Percentiles rank a stretch among this genome's conserved stretches.
Conservation (phyloP, 2,888 invertebrate species). For the Chrysopilus asiliformis region DNA sequence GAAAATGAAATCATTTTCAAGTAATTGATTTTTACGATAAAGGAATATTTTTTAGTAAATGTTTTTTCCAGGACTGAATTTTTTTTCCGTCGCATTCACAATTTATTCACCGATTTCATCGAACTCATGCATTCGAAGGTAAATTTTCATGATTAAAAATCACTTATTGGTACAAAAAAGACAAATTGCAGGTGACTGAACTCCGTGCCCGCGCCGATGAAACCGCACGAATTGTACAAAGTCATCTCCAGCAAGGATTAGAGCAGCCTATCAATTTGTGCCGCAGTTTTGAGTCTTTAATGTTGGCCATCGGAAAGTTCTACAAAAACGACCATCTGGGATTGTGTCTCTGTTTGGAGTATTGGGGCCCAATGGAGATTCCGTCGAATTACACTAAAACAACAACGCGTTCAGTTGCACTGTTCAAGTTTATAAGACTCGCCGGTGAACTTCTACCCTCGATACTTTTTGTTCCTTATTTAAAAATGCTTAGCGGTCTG, state of each 20-base stretch:
- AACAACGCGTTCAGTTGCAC: slow-evolving; percentile 55
- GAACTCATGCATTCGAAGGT: slow-evolving; percentile 83
- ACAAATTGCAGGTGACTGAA: slow-evolving; percentile 45
- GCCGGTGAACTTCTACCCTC: slow-evolving; percentile 78
- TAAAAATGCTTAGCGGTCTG: slow-evolving; percentile 73
- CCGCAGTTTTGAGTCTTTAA: slow-evolving; percentile 70
- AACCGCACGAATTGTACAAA: slow-evolving; percentile 62
- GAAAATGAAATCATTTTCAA: slow-evolving; percentile 53
- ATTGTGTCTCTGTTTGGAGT: slow-evolving; percentile 60
- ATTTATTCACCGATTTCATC: slow-evolving; percentile 81
- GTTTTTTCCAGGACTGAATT: slow-evolving; percentile 48
- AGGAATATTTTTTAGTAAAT: neutral
- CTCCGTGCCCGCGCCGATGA: slow-evolving; percentile 77
- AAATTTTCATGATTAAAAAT: slow-evolving; percentile 32
- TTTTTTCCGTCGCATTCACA: slow-evolving; percentile 69
- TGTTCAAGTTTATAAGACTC: slow-evolving; percentile 82
- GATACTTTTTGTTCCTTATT: slow-evolving; percentile 71
- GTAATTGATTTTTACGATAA: slow-evolving; percentile 20
- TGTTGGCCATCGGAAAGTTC: slow-evolving; percentile 63
- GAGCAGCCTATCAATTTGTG: slow-evolving; percentile 58
- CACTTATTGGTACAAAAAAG: neutral
- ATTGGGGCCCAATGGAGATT: slow-evolving; percentile 47
- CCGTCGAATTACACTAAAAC: slow-evolving; percentile 21
- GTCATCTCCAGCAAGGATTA: slow-evolving; percentile 62
- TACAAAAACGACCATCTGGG: slow-evolving; percentile 61